phyloP scores from a whole-genome alignment of 2,888 invertebrate species.

The Lochmaea capreae region DNA sequence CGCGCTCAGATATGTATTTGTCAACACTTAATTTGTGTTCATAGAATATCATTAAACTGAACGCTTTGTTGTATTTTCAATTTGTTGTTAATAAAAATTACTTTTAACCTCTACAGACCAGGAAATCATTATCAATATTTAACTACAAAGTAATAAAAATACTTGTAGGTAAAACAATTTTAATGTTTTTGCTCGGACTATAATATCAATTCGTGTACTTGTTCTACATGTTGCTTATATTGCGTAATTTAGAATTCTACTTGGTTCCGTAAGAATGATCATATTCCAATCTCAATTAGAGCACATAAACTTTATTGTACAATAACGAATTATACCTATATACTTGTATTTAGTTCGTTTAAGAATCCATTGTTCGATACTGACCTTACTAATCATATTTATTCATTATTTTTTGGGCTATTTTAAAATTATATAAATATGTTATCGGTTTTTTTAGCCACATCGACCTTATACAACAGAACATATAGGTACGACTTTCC shows the following conservation, averaged over 20 bases:
- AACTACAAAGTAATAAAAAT: not conserved
- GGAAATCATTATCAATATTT: not conserved
- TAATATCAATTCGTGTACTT: constrained; percentile 21
- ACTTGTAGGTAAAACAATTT: too few relatives aligned
- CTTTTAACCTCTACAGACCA: constrained; percentile 22
- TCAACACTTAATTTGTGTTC: constrained; percentile 46
- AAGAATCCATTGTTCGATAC: not conserved
- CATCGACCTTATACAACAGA: not conserved
- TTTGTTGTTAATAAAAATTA: constrained; percentile 51
- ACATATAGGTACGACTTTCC: constrained; percentile 6
- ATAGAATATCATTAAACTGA: constrained; percentile 37
- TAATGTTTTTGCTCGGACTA: constrained; percentile 11
- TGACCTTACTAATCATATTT: not conserved
- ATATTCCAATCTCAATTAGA: constrained; percentile 51
- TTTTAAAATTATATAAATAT: not conserved
- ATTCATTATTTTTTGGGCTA: not conserved
- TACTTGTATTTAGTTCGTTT: too few relatives aligned
- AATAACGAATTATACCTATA: not conserved
- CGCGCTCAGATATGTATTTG: constrained; percentile 41
- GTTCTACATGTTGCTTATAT: constrained; percentile 48
- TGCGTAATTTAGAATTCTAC: constrained; percentile 51
- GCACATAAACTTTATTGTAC: constrained; percentile 31
- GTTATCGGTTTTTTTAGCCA: not conserved
- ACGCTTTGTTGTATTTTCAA: constrained; percentile 46
- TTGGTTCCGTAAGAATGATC: constrained; percentile 59